Conservation (phyloP, 2,797 vertebrate species). For the Poeciliopsis turneri region DNA sequence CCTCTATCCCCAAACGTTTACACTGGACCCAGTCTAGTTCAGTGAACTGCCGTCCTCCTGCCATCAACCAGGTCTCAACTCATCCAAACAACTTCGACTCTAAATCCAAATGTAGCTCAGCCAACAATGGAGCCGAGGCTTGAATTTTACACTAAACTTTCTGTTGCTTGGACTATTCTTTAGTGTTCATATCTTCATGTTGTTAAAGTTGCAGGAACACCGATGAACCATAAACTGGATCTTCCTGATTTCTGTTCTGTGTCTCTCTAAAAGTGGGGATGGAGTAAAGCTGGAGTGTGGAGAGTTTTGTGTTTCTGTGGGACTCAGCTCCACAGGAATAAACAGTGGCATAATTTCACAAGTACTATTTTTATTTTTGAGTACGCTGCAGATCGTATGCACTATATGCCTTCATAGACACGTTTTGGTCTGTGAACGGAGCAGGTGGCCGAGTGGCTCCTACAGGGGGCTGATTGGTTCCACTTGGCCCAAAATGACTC, state of each 20-base stretch:
- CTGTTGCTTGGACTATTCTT: neutral
- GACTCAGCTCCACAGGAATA: neutral
- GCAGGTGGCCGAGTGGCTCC: slow-evolving; percentile 10
- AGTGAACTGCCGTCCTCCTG: too few species aligned
- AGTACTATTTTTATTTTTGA: slow-evolving; percentile 10
- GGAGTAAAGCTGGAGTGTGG: neutral
- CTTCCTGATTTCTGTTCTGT: neutral
- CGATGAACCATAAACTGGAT: neutral
- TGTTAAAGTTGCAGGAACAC: neutral
- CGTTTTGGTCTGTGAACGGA: neutral
- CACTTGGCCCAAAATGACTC: neutral
- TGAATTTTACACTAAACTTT: neutral
- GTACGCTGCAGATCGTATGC: neutral
- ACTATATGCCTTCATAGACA: neutral
- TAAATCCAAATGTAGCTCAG: neutral
- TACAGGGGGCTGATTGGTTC: neutral
- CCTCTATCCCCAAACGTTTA: too few species aligned
- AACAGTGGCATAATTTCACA: neutral
- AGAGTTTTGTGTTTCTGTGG: neutral
- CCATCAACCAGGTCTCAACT: neutral
- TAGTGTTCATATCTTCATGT: neutral
- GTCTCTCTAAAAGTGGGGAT: neutral
- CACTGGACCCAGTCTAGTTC: too few species aligned
- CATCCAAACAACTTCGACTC: neutral
- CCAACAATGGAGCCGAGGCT: neutral